phyloP scores from a whole-genome alignment of 2,797 vertebrate species.

The Eulemur coronatus region DNA sequence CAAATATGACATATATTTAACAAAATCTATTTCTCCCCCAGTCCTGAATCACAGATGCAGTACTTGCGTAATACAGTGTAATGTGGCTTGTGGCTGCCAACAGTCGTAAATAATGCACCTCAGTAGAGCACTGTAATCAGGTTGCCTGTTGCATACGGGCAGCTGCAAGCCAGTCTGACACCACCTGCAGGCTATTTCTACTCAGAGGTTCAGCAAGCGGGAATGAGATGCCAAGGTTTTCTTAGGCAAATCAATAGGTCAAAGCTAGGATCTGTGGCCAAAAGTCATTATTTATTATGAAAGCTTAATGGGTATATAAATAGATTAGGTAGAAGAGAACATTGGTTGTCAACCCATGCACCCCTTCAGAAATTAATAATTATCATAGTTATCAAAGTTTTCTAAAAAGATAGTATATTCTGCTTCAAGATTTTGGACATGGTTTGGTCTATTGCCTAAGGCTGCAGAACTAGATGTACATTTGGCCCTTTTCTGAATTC shows the following conservation, averaged over 20 bases:
- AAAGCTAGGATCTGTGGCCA: not conserved
- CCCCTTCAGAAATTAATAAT: conserved; percentile 7
- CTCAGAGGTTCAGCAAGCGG: not conserved
- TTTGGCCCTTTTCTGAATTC: not conserved
- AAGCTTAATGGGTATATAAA: conserved; percentile 7
- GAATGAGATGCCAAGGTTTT: not conserved
- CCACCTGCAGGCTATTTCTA: conserved; percentile 4
- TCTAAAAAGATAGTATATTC: not conserved
- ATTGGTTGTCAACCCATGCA: not conserved
- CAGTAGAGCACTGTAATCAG: not conserved
- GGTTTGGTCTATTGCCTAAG: not conserved
- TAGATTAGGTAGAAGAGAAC: conserved; percentile 24
- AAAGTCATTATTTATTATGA: conserved; percentile 47
- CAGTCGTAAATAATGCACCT: not conserved
- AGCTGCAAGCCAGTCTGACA: not conserved
- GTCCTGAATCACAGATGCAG: not conserved
- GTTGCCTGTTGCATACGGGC: not conserved
- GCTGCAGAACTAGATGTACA: not conserved
- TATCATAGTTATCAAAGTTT: conserved; percentile 3
- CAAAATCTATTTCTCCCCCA: conserved; percentile 44
- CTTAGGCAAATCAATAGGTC: not conserved
- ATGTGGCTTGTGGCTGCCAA: conserved; percentile 31
- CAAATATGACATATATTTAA: conserved; percentile 58
- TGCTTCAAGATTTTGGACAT: conserved; percentile 6
- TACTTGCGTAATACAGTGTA: not conserved